A percentile compares a stretch with the other conserved stretches of the same genome.
phyloP scores from a whole-genome alignment of 2,113 vertebrate species.

The Cebidichthys violaceus region DNA sequence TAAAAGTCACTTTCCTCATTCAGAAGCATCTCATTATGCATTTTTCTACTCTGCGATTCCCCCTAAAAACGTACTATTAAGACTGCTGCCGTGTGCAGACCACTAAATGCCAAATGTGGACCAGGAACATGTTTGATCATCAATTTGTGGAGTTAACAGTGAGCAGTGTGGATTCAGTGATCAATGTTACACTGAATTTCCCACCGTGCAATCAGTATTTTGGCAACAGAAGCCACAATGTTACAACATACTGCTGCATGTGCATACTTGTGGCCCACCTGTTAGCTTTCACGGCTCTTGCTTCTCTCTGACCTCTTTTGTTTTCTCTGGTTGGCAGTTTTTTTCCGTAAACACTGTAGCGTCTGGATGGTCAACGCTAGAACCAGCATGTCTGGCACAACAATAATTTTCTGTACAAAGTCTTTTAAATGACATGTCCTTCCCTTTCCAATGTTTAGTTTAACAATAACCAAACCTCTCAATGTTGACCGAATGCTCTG shows the following conservation, averaged over 20 bases:
- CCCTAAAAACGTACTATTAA: background rate
- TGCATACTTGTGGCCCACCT: background rate
- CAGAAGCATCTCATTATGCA: background rate
- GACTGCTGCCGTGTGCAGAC: background rate
- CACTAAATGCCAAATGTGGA: background rate
- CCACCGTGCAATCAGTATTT: background rate
- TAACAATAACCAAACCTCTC: conserved; percentile 15
- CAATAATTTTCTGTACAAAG: conserved; percentile 19
- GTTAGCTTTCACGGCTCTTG: background rate
- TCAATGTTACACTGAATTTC: background rate
- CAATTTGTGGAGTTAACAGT: background rate
- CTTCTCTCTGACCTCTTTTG: background rate
- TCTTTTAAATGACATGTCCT: conserved; percentile 22
- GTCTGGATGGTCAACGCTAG: conserved; percentile 2
- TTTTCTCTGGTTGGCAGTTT: background rate
- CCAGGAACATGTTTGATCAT: background rate
- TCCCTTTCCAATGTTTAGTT: conserved; percentile 18
- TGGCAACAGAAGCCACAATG: background rate
- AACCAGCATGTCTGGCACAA: conserved; percentile 31
- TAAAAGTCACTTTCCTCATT: background rate
- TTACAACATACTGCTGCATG: background rate
- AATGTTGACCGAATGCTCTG: conserved; percentile 6
- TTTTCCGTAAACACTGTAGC: conserved; percentile 6
- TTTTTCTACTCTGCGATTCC: background rate
- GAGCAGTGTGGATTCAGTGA: background rate